Evolutionary conservation across 1,140 invertebrate genomes (phyloP).

Genomic region (Conopomorpha cramerella): DNA sequence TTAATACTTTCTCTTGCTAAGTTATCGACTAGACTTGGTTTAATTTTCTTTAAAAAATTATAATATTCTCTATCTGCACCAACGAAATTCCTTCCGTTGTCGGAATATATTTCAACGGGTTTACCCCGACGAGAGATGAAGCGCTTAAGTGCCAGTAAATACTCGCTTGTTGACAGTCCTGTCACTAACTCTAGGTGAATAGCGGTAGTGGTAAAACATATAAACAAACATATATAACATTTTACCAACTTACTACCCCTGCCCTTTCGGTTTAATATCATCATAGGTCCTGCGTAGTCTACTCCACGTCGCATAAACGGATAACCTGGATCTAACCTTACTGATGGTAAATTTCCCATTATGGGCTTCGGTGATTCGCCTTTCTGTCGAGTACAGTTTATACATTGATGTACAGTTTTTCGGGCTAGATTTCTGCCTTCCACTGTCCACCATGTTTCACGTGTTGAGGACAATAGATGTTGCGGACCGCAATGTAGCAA

Average conservation of each 20-base stretch:
- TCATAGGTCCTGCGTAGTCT: constrained; percentile 22
- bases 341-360: constrained; percentile 9
- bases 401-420: constrained; percentile 10
- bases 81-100: constrained; percentile 14
- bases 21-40: constrained; percentile 4
- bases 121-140: constrained; percentile 17
- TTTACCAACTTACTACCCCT: constrained; percentile 9
- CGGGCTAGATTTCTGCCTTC: constrained; percentile 8
- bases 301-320: constrained; percentile 14
- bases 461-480: constrained; percentile 5
- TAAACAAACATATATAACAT: constrained; percentile 10
- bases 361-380: not conserved
- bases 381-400: constrained; percentile 4
- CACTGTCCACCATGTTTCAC: constrained; percentile 5
- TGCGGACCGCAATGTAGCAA: constrained; percentile 10
- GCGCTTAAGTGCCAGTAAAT: constrained; percentile 13
- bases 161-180: constrained; percentile 10
- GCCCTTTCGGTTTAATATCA: constrained; percentile 9
- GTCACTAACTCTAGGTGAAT: constrained; percentile 9
- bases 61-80: constrained; percentile 7
- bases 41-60: constrained; percentile 5
- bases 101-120: constrained; percentile 12
- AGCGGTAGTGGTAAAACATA: constrained; percentile 5
- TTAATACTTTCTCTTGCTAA: constrained; percentile 3
- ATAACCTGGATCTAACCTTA: constrained; percentile 11